These are phyloP conservation scores for Cyclina sinensis DNA, from an alignment of 1,140 invertebrate genomes.

Conservation along the genomic window DNA sequence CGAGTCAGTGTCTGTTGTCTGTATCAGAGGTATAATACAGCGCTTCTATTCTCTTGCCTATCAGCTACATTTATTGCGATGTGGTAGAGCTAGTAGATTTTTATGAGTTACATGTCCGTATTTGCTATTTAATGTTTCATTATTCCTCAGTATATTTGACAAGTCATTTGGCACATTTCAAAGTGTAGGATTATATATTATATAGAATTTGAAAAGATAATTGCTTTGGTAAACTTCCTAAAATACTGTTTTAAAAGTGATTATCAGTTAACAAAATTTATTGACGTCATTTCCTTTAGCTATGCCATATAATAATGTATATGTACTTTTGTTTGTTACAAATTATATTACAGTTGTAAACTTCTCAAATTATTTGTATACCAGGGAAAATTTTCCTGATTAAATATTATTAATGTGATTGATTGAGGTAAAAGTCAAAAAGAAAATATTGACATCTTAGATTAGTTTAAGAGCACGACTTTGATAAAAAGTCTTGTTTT, in stretches of 20 bases:
- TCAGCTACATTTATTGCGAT: no score
- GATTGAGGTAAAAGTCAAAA: not conserved
- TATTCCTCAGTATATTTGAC: no score
- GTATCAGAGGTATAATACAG: no score
- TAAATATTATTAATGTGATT: not conserved
- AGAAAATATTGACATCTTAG: conserved; percentile 6
- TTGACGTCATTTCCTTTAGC: not conserved
- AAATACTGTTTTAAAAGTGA: not conserved
- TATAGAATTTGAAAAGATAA: no score
- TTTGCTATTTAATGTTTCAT: no score
- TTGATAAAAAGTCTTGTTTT: not conserved
- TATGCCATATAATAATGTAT: not conserved
- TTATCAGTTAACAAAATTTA: not conserved
- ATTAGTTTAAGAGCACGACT: not conserved
- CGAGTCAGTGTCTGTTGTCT: no score
- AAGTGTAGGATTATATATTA: no score
- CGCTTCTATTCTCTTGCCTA: no score
- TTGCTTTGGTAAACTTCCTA: no score
- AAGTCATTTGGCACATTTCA: no score
- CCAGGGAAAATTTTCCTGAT: not conserved
- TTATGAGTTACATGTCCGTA: no score
- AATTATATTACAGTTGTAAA: not conserved
- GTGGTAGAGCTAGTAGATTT: no score
- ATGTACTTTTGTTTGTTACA: not conserved
- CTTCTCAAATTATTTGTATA: not conserved